Conservation (phyloP, 1,140 invertebrate genomes). For the Apolygus lucorum region DNA sequence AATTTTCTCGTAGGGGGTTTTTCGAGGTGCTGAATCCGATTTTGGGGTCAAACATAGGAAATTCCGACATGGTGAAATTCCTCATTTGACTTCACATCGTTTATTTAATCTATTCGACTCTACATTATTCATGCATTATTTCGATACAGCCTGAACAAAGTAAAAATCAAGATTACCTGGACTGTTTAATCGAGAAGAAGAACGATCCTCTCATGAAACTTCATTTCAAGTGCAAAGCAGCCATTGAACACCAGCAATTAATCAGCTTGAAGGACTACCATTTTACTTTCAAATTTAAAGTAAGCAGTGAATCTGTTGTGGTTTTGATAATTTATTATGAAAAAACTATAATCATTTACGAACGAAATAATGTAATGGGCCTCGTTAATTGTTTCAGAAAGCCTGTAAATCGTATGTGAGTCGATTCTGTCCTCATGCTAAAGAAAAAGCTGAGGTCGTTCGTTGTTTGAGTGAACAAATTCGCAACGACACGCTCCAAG, state of each 20-base stretch:
- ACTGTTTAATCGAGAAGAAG: conserved; percentile 89
- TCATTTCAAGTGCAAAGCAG: conserved; percentile 78
- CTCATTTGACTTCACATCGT: too few species aligned
- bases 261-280: conserved; percentile 88
- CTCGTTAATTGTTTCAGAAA: conserved; percentile 41
- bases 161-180: conserved; percentile 66
- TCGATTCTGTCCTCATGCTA: conserved; percentile 59
- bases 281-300: conserved; percentile 90
- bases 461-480: conserved; percentile 81
- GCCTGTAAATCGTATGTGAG: conserved; percentile 79
- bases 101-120: too few species aligned
- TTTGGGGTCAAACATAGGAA: too few species aligned
- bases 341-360: too few species aligned
- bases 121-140: too few species aligned
- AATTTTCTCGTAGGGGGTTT: too few species aligned
- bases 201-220: conserved; percentile 66
- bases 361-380: too few species aligned
- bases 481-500: conserved; percentile 75
- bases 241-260: conserved; percentile 89
- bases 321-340: too few species aligned
- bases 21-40: too few species aligned
- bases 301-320: conserved; percentile 8
- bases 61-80: too few species aligned
- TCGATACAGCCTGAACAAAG: not conserved
- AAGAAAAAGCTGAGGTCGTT: conserved; percentile 62